These are phyloP conservation scores for Julus scandinavius DNA, from an alignment of 2,888 invertebrate genomes.

Conservation along the genomic window DNA sequence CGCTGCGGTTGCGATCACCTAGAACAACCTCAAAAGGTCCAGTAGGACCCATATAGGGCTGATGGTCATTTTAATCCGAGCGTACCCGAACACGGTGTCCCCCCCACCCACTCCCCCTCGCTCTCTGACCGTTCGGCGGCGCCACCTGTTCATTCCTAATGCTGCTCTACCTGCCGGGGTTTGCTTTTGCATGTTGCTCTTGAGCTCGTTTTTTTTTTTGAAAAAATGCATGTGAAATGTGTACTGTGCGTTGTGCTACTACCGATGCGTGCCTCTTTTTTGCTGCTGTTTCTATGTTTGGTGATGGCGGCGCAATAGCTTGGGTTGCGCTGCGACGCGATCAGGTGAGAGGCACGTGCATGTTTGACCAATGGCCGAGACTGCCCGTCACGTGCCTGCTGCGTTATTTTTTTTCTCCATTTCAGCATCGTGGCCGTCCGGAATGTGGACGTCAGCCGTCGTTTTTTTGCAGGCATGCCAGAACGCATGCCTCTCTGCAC, in stretches of 20 bases:
- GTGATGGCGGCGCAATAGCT: not conserved
- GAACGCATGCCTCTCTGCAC: not conserved
- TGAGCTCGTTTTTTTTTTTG: not conserved
- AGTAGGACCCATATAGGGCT: too few species aligned
- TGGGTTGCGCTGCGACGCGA: not conserved
- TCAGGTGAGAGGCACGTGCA: not conserved
- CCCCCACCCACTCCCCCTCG: not conserved
- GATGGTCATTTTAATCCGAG: too few species aligned
- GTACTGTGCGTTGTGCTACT: not conserved
- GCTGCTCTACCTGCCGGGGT: not conserved
- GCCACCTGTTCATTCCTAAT: not conserved
- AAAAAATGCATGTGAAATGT: not conserved
- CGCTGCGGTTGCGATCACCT: too few species aligned
- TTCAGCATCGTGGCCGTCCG: not conserved
- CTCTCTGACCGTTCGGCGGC: not conserved
- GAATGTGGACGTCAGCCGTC: constrained; percentile 36
- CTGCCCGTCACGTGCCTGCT: not conserved
- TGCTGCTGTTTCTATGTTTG: constrained; percentile 1
- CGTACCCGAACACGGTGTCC: not conserved
- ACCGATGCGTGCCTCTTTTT: not conserved
- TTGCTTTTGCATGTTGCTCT: constrained; percentile 30
- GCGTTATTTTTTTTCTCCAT: not conserved
- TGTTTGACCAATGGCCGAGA: not conserved
- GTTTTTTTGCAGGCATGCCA: not conserved
- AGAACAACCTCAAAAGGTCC: too few species aligned